Conservation (phyloP, 2,888 invertebrate genomes). For the Drosophila buzzatii region DNA sequence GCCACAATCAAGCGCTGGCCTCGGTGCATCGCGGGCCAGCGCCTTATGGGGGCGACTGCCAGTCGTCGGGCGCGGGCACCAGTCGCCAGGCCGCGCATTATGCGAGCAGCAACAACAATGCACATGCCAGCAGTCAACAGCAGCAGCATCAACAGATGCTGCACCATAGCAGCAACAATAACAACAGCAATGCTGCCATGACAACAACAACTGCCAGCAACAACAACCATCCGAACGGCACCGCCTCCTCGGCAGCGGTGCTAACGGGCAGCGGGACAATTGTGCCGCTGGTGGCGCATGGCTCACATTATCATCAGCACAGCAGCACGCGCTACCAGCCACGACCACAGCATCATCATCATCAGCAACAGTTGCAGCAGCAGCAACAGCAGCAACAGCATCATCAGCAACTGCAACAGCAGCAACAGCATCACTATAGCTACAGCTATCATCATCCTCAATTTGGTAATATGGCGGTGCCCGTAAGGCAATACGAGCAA, state of each 20-base stretch:
- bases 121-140: constrained; percentile 48
- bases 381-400: constrained; percentile 54
- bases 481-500: constrained; percentile 76
- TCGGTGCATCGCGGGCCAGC: constrained; percentile 61
- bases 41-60: constrained; percentile 48
- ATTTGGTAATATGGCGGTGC: constrained; percentile 84
- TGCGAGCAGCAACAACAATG: constrained; percentile 49
- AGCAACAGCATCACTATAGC: constrained; percentile 69
- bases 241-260: constrained; percentile 72
- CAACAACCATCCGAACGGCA: constrained; percentile 67
- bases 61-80: constrained; percentile 54
- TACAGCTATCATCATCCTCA: constrained; percentile 84
- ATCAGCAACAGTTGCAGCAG: constrained; percentile 53
- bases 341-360: constrained; percentile 45
- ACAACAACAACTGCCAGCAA: constrained; percentile 63
- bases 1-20: constrained; percentile 48
- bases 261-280: constrained; percentile 70
- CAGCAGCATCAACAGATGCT: constrained; percentile 49
- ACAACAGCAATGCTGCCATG: constrained; percentile 50
- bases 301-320: constrained; percentile 65
- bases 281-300: constrained; percentile 66
- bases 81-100: constrained; percentile 67
- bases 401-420: constrained; percentile 51
- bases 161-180: constrained; percentile 55
- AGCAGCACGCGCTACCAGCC: constrained; percentile 60